Evolutionary conservation across 2,888 invertebrate genomes (phyloP).

Genomic region (Bembecia ichneumoniformis): DNA sequence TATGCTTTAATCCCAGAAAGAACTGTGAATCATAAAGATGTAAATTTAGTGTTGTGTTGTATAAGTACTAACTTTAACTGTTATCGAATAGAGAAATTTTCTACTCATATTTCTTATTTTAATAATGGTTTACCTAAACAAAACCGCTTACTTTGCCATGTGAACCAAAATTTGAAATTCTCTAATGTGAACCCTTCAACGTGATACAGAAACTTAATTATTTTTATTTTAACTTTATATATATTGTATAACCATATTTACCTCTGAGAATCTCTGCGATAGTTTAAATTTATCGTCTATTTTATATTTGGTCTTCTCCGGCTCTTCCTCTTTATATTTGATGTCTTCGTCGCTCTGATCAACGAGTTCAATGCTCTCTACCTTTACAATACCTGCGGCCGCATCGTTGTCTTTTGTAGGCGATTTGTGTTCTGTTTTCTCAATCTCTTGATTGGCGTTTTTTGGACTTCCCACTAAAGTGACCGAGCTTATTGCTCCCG

Average conservation of each 20-base stretch:
- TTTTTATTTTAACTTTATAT: too few relatives aligned
- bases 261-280: slow-evolving; percentile 61
- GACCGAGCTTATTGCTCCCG: slow-evolving; percentile 81
- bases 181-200: too few relatives aligned
- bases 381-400: slow-evolving; percentile 40
- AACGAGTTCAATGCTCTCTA: slow-evolving; percentile 59
- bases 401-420: slow-evolving; percentile 46
- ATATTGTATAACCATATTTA: slow-evolving; percentile 11
- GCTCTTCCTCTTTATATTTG: slow-evolving; percentile 59
- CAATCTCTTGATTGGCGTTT: slow-evolving; percentile 40
- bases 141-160: too few relatives aligned
- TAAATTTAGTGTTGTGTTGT: too few relatives aligned
- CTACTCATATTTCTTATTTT: too few relatives aligned
- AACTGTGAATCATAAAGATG: too few relatives aligned
- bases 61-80: too few relatives aligned
- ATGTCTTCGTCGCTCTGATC: slow-evolving; percentile 61
- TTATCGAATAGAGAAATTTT: too few relatives aligned
- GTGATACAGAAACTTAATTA: too few relatives aligned
- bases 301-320: slow-evolving; percentile 49
- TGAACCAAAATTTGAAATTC: too few relatives aligned
- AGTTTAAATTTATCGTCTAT: slow-evolving; percentile 59
- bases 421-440: slow-evolving; percentile 30
- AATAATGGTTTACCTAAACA: too few relatives aligned
- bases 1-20: too few relatives aligned
- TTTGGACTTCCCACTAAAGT: slow-evolving; percentile 77